Base-by-base conservation (phyloP, 2,113 vertebrate species). In the Dinomys branickii region DNA sequence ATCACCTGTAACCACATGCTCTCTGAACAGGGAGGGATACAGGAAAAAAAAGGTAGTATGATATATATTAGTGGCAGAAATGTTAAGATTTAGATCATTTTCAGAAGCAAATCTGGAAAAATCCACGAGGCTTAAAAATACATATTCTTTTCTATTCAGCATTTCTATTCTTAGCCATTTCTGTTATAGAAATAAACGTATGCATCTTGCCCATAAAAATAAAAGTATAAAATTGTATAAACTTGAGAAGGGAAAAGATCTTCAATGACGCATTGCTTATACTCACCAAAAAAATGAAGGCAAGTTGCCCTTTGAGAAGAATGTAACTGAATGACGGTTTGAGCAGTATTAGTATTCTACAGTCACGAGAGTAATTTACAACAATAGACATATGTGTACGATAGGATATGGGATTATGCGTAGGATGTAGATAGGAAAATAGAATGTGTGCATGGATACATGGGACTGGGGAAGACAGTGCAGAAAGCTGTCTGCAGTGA, bases 121-220 rank as follows among this genome's bases (percentile, higher is more conserved):
- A 1, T 73, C 38, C 41, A 35, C 8, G 7, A 33, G 47, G 81
- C 75, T 67, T 61, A 69, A 86, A 86, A 56, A 28, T 63, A 63
- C 0, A 56, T 52, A 90, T 87, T 90, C 35, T 67, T 9, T 87
- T 97, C 44, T 90, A 88, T 14, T 71, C 75, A 87, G 26, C 38
- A 52, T 38, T 58, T 93, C 19, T 84, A 63, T 38, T 73, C 19
- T 50, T 56, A 44, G 26, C 87, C 92, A 56, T 75, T n/a, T 87
- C 47, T 87, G 22, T 44, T 94, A 50, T 3, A 87, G 52, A 93
- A 96, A 90, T 78, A 47, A 75, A 83, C 54, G 44, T 35, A 86
- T 0, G 77, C 67, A 59, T 67, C 50, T 54, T 94, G 7, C 50
- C 20, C 35, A 94, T 58, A 91, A 94, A 91, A 90, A 81, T 82